phyloP scores from a whole-genome alignment of 35 echinoderm and acorn worm genomes.

The Chiridota heheva region DNA sequence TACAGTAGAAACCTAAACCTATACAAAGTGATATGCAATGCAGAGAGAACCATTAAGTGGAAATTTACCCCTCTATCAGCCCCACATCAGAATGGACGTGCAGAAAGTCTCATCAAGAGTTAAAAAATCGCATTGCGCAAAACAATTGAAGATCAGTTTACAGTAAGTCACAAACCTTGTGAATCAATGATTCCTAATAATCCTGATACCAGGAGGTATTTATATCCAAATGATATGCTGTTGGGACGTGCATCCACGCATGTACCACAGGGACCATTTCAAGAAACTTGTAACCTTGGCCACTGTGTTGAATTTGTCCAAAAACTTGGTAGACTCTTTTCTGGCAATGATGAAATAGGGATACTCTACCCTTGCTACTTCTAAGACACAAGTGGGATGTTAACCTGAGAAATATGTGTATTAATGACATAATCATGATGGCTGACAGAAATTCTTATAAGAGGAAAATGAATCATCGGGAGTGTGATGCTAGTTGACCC shows the following conservation, averaged over 20 bases:
- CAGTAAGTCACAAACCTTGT: too few relatives aligned
- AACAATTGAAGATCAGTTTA: too few relatives aligned
- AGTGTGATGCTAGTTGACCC: slow-evolving; percentile 38
- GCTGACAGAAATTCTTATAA: slow-evolving; percentile 20
- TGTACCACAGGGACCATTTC: slow-evolving; percentile 6
- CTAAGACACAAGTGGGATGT: slow-evolving; percentile 21
- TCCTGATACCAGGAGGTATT: too few relatives aligned
- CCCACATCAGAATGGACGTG: slow-evolving; percentile 62
- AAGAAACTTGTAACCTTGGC: slow-evolving; percentile 26
- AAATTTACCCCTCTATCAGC: slow-evolving; percentile 59
- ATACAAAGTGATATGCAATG: too few relatives aligned
- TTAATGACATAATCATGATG: slow-evolving; percentile 31
- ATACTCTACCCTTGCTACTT: slow-evolving; percentile 17
- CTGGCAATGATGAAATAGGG: slow-evolving; percentile 18
- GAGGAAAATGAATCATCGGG: slow-evolving; percentile 22
- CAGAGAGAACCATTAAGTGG: slow-evolving; percentile 27
- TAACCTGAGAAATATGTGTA: slow-evolving; percentile 18
- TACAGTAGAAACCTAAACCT: too few relatives aligned
- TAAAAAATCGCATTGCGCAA: slow-evolving; percentile 32
- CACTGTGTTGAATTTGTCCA: slow-evolving; percentile 44
- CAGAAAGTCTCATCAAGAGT: slow-evolving; percentile 54
- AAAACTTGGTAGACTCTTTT: too few relatives aligned
- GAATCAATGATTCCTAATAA: too few relatives aligned
- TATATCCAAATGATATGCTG: too few relatives aligned
- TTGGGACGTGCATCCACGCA: too few relatives aligned